Base-by-base conservation (phyloP, 2,888 invertebrate species). In the Drosophila prostipennis region DNA sequence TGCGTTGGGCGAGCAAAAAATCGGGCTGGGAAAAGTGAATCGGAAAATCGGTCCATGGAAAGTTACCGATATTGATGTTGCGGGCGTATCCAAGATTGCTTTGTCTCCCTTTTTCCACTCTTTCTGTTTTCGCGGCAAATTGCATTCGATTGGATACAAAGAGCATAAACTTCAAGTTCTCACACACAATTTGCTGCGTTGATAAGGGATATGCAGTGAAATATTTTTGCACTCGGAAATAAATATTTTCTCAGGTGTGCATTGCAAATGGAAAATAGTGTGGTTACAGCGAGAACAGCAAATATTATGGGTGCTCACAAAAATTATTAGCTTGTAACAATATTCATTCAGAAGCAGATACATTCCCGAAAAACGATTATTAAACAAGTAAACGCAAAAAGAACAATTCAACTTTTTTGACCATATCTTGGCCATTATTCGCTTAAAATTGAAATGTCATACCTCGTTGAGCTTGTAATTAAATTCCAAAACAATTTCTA, bases 21-120 rank as follows among this genome's bases (percentile, higher is more conserved):
- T 48, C 34, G 34, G 11, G 34, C 34, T 10, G 56, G n/a, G n/a
- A 10, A 61, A 72, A 56, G 61, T 56, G 60, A 64, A 79, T 67
- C 53, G 71, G 64, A 67, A 74, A 81, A 54, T 77, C 37, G 67
- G 53, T 70, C 69, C 58, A 63, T 59, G 59, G 54, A 32, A 72
- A 65, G 69, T 56, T 72, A 65, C 60, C 58, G 42, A 45, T 56
- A 39, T 16, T 48, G 48, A 48, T 48, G 48, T 48, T 48, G 48
- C 48, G 48, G 48, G 32, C 32, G 48, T 32, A 7, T 16, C 32
- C 40, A 49, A 37, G 52, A 45, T 39, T 48, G 56, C 53, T 52
- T 49, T 64, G 36, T 57, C 32, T 32, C 40, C 54, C 23, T 52
- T 26, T 73, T 71, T 52, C 16, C 16, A 29, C 57, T 45, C 45